Base-by-base conservation (phyloP, 2,888 invertebrate species). In the Platycheirus albimanus region DNA sequence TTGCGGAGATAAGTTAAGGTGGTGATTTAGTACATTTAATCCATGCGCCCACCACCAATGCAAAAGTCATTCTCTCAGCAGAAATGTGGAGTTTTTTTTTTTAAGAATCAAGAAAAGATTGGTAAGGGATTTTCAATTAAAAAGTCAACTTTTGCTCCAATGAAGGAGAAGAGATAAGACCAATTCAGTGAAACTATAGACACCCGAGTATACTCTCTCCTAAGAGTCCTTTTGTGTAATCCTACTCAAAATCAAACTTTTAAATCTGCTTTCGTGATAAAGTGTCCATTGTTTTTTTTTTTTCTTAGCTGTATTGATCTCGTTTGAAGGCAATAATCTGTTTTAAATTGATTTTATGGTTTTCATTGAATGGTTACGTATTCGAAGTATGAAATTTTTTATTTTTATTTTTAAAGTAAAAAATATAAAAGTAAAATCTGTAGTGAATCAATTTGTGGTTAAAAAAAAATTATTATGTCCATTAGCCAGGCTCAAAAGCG, bases 11-110 rank as follows among this genome's bases (percentile, higher is more conserved):
- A 83, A 83, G 83, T 63, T 58, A 69, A 78, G 74, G 78, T 78
- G 72, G 64, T 78, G 67, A 83, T 83, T 83, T 83, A 64, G 72
- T 54, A 72, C 52, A 83, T 56, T 74, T 83, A 78, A 83, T 74
- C 83, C 78, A 64, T 63, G 52, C 19, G 20, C 58, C 63, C 67
- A 51, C 8, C 19, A 47, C 52, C 47, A 47, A 51, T 71, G 51
- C 45, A 66, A 72, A 75, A 58, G 15, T 30, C 10, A 47, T 47
- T 13, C 8, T 17, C 7, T 20, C n/a, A 20, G 58, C 30, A 30
- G 28, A 45, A n/a, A 19, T 20, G 47, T 24, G 24, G 41, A n/a
- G n/a, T n/a, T n/a, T n/a, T n/a, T n/a, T 58, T 64, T 66, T 61
- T 15, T 51, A 58, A 58, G 56, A 75, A 64, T 61, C 58, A 52